These are phyloP conservation scores for Gymnogyps californianus DNA, from an alignment of 2,113 vertebrate species.

Conservation along the genomic window DNA sequence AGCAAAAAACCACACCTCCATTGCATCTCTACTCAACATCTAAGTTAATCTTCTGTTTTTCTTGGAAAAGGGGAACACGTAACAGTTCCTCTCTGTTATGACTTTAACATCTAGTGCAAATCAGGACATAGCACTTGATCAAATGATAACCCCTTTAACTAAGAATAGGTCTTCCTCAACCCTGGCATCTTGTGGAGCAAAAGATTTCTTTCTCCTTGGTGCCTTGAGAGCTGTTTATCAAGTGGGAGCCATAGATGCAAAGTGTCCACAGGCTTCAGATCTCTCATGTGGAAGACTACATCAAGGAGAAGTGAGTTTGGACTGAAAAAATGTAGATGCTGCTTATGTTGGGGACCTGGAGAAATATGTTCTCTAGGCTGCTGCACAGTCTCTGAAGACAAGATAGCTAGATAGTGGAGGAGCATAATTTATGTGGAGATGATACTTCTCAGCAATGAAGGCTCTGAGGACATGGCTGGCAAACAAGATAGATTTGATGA, in stretches of 20 bases:
- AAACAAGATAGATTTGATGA: not conserved
- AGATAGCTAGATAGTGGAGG: not conserved
- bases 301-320: not conserved
- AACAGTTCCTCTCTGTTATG: not conserved
- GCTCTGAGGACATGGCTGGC: not conserved
- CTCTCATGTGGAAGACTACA: not conserved
- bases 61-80: not conserved
- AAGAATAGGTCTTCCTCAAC: not conserved
- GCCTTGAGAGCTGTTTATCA: not conserved
- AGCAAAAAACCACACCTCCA: not conserved
- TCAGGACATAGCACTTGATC: not conserved
- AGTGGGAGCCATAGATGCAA: not conserved
- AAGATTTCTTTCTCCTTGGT: not conserved
- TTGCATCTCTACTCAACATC: not conserved
- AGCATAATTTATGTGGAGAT: not conserved
- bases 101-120: not conserved
- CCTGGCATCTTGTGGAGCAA: not conserved
- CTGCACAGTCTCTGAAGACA: not conserved
- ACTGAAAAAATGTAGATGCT: not conserved
- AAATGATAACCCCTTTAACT: not conserved
- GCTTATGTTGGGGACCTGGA: not conserved
- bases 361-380: not conserved
- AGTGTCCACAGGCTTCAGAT: not conserved
- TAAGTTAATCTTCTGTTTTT: not conserved
- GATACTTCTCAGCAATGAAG: not conserved